These are phyloP conservation scores for Pachyrhynchus sulphureomaculatus DNA, from an alignment of 1,140 invertebrate species.

Conservation along the genomic window DNA sequence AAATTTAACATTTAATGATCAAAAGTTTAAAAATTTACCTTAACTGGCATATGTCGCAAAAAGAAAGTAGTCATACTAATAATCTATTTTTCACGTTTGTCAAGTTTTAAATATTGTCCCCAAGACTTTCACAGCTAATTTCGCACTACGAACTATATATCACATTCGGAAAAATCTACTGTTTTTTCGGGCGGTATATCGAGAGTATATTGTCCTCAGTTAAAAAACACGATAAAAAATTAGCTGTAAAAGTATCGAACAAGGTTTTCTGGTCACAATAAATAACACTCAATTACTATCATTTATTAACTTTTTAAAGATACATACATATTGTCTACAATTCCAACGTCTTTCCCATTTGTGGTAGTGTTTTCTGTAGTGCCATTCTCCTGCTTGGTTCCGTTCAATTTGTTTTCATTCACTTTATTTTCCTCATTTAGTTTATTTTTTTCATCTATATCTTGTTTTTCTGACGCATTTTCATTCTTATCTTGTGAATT, in stretches of 20 bases:
- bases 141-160: not conserved
- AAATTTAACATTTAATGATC: too few species aligned
- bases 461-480: conserved; percentile 45
- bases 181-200: not conserved
- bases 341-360: conserved; percentile 45
- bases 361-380: conserved; percentile 39
- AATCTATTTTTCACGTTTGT: too few species aligned
- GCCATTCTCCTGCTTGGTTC: conserved; percentile 47
- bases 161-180: not conserved
- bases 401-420: conserved; percentile 45
- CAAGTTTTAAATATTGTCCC: too few species aligned
- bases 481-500: conserved; percentile 50
- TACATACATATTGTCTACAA: conserved; percentile 51
- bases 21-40: too few species aligned
- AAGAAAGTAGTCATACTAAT: too few species aligned
- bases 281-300: not conserved
- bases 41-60: too few species aligned
- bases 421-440: conserved; percentile 48
- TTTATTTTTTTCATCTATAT: conserved; percentile 23
- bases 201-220: too few species aligned
- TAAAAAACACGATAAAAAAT: too few species aligned
- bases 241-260: too few species aligned
- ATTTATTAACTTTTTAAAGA: conserved; percentile 24
- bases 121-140: too few species aligned
- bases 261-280: too few species aligned